Conservation (phyloP, 2,797 vertebrate species). For the Coilia nasus region DNA sequence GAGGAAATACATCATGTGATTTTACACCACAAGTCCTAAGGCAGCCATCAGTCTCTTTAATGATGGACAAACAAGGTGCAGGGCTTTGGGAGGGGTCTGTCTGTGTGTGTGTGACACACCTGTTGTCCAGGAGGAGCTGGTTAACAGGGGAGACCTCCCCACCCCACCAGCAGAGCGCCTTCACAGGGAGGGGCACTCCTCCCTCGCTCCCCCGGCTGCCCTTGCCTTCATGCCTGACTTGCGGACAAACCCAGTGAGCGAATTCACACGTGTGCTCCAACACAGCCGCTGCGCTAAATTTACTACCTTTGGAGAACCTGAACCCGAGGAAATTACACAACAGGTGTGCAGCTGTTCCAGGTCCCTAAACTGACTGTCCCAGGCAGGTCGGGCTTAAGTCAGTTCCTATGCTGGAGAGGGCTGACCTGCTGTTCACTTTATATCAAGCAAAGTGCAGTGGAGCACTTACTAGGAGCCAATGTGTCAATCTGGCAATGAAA, state of each 20-base stretch:
- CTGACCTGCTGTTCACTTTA: neutral
- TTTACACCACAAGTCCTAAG: slow-evolving; percentile 21
- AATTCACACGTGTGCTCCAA: slow-evolving; percentile 50
- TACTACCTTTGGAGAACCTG: slow-evolving; percentile 52
- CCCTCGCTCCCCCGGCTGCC: neutral
- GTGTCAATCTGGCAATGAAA: neutral
- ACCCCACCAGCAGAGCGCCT: neutral
- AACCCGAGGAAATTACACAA: slow-evolving; percentile 49
- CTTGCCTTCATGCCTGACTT: neutral
- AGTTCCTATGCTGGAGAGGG: slow-evolving; percentile 17
- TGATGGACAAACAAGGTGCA: slow-evolving; percentile 40
- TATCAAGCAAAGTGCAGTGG: neutral
- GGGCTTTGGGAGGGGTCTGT: slow-evolving; percentile 12
- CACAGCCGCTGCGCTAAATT: slow-evolving; percentile 41
- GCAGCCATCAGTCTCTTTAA: slow-evolving; percentile 24
- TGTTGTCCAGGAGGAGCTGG: slow-evolving; percentile 38
- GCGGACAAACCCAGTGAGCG: slow-evolving; percentile 23
- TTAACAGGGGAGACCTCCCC: slow-evolving; percentile 12
- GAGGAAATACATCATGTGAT: neutral
- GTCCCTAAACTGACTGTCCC: slow-evolving; percentile 31
- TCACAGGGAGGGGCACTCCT: neutral
- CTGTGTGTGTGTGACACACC: slow-evolving; percentile 32
- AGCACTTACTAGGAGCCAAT: neutral
- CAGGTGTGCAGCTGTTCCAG: slow-evolving; percentile 51
- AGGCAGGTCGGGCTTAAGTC: slow-evolving; percentile 33